A percentile compares a stretch with the other conserved stretches of the same genome.
Conservation (phyloP, 2,113 vertebrate genomes). For the Aplodontia rufa region DNA sequence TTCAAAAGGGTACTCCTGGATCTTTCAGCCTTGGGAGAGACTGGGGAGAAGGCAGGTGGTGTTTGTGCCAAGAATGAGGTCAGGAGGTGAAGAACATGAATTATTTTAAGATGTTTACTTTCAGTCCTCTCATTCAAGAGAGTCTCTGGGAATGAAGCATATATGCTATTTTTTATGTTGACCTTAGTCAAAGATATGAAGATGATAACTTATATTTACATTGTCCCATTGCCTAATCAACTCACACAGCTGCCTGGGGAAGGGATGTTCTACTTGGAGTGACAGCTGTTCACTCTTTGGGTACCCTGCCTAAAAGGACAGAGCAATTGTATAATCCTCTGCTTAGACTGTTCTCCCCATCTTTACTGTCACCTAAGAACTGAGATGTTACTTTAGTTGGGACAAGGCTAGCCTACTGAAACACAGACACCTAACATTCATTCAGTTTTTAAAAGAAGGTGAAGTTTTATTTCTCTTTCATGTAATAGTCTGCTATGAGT, state of each 20-base stretch:
- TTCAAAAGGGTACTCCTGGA: not conserved
- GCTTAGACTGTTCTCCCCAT: not conserved
- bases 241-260: not conserved
- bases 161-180: constrained; percentile 26
- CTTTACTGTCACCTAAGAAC: not conserved
- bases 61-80: not conserved
- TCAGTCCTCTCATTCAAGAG: constrained; percentile 6
- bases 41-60: not conserved
- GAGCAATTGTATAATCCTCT: not conserved
- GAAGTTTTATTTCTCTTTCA: not conserved
- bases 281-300: not conserved
- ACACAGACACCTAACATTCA: not conserved
- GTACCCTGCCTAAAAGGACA: not conserved
- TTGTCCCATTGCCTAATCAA: not conserved
- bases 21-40: not conserved
- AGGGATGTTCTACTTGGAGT: not conserved
- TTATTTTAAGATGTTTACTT: constrained; percentile 42
- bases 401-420: not conserved
- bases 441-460: not conserved
- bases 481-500: not conserved
- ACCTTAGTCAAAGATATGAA: constrained; percentile 5
- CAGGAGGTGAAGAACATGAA: not conserved
- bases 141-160: not conserved
- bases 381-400: not conserved
- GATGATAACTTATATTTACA: not conserved